phyloP scores from a whole-genome alignment of 1,140 invertebrate species.

The Scaptomyza pallida region DNA sequence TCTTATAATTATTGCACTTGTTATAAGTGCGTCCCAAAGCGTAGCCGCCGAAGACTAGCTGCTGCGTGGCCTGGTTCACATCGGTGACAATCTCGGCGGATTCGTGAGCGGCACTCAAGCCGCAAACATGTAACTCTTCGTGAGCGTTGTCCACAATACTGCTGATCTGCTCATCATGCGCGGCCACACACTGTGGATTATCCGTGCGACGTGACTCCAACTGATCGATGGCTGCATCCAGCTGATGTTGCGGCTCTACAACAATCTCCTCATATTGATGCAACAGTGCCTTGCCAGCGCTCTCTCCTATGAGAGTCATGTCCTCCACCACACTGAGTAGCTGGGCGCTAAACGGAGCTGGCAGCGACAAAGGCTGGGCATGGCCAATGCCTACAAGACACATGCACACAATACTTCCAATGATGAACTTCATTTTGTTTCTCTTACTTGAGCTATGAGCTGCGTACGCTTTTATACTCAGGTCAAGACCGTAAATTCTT shows the following conservation, averaged over 20 bases:
- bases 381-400: conserved; percentile 43
- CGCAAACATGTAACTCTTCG: conserved; percentile 56
- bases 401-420: conserved; percentile 23
- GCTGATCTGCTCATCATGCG: conserved; percentile 53
- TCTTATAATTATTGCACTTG: conserved; percentile 65
- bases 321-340: conserved; percentile 51
- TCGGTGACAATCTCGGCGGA: conserved; percentile 62
- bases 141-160: conserved; percentile 58
- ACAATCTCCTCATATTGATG: conserved; percentile 72
- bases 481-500: background rate
- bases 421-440: conserved; percentile 50
- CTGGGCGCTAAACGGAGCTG: conserved; percentile 48
- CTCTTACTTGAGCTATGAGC: background rate
- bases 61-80: conserved; percentile 65
- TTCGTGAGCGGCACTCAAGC: conserved; percentile 34
- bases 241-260: conserved; percentile 66
- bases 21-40: conserved; percentile 44
- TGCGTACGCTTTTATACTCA: background rate
- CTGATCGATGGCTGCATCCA: conserved; percentile 59
- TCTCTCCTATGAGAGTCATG: conserved; percentile 50
- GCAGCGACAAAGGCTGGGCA: conserved; percentile 33
- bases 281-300: conserved; percentile 48
- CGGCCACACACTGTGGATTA: conserved; percentile 62
- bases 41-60: conserved; percentile 68
- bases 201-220: conserved; percentile 60